Conservation (phyloP, 2,113 vertebrate species). For the Gymnocephalus cernua region DNA sequence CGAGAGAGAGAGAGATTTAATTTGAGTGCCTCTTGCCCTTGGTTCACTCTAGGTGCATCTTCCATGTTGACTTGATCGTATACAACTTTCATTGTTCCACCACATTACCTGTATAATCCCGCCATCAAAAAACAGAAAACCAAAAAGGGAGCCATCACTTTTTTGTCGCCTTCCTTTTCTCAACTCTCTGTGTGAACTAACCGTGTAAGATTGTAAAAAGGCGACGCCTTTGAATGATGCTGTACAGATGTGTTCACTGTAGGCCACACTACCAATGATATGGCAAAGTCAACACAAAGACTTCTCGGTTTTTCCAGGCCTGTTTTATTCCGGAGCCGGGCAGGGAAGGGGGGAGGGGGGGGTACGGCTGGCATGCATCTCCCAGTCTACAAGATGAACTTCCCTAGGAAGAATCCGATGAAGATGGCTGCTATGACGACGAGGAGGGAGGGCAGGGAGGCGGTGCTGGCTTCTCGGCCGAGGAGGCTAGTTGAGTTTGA, state of each 20-base stretch:
- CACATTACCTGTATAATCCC: constrained; percentile 56
- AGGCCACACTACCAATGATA: constrained; percentile 93
- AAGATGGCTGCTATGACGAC: constrained; percentile 99
- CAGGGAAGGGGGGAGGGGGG: constrained; percentile 10
- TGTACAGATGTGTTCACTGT: constrained; percentile 89
- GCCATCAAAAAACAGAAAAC: constrained; percentile 45
- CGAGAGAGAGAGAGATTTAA: constrained; percentile 66
- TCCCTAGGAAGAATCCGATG: constrained; percentile 99
- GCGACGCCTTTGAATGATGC: constrained; percentile 90
- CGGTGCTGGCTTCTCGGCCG: constrained; percentile 89
- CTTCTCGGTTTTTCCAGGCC: constrained; percentile 85
- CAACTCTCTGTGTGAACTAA: constrained; percentile 86
- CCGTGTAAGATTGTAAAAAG: constrained; percentile 89
- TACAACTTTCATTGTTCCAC: constrained; percentile 85
- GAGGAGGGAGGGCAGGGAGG: constrained; percentile 96
- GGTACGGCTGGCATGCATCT: constrained; percentile 85
- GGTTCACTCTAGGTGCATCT: constrained; percentile 52
- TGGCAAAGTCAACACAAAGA: constrained; percentile 93
- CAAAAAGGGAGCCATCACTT: constrained; percentile 80
- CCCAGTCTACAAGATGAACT: constrained; percentile 98
- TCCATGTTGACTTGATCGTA: constrained; percentile 80
- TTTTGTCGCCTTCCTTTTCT: constrained; percentile 62
- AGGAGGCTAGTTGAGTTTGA: constrained; percentile 87
- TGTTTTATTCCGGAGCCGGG: constrained; percentile 66
- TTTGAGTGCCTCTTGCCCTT: constrained; percentile 74